Percentiles rank a stretch among this genome's conserved stretches.
Evolutionary conservation across 53 echinoderm and acorn worm genomes (phyloP).

Genomic region (Astropecten irregularis): DNA sequence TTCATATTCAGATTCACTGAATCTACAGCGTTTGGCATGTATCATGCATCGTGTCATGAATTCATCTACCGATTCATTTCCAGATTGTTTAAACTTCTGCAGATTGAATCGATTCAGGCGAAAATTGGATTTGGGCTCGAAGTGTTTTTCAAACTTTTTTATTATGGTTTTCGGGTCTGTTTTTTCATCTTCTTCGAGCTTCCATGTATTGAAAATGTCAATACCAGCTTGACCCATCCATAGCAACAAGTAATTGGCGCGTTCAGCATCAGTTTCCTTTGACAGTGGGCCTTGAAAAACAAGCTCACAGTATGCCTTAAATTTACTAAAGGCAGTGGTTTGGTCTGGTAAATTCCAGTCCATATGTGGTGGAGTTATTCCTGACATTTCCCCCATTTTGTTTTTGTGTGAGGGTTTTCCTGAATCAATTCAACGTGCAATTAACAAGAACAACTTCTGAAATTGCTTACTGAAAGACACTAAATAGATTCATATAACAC

Average conservation of each 20-base stretch:
- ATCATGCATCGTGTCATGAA: constrained; percentile 37
- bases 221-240: constrained; percentile 71
- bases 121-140: constrained; percentile 67
- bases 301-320: constrained; percentile 59
- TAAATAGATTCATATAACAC: neutral
- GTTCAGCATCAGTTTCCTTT: constrained; percentile 32
- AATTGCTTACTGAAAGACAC: neutral
- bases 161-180: constrained; percentile 45
- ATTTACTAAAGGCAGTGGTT: constrained; percentile 46
- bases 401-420: neutral
- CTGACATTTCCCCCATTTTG: constrained; percentile 56
- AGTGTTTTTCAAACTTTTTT: constrained; percentile 50
- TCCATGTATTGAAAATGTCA: constrained; percentile 64
- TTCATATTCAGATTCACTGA: constrained; percentile 17
- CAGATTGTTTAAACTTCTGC: constrained; percentile 31
- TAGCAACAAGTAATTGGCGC: constrained; percentile 43
- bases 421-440: neutral
- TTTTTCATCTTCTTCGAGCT: constrained; percentile 30
- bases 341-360: constrained; percentile 51
- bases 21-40: constrained; percentile 60
- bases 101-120: constrained; percentile 55
- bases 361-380: constrained; percentile 50
- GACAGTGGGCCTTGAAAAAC: constrained; percentile 62
- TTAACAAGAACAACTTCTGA: neutral
- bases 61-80: constrained; percentile 57